Conservation (phyloP, 2,888 invertebrate species). For the Copidosoma aretas region DNA sequence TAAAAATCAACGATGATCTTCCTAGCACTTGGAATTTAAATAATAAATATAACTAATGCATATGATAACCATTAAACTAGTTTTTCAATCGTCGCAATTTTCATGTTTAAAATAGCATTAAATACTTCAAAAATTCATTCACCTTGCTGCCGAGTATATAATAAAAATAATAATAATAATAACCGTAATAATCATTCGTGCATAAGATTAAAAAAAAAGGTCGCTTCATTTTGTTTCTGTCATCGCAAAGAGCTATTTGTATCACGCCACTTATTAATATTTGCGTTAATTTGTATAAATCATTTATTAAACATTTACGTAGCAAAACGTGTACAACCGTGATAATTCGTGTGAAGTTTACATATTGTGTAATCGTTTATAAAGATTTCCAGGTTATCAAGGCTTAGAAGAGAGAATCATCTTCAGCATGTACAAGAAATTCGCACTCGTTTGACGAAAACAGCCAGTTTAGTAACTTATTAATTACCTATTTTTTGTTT, state of each 20-base stretch:
- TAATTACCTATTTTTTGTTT: not conserved
- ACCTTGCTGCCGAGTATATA: too few species aligned
- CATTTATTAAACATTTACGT: slow-evolving; percentile 22
- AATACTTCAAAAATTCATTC: too few species aligned
- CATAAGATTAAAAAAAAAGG: slow-evolving; percentile 23
- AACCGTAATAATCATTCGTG: slow-evolving; percentile 32
- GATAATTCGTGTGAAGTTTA: slow-evolving; percentile 28
- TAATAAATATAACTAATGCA: slow-evolving; percentile 44
- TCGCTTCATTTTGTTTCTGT: slow-evolving; percentile 20
- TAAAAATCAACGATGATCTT: slow-evolving; percentile 51
- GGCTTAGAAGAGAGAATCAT: slow-evolving; percentile 38
- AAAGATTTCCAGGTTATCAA: slow-evolving; percentile 26
- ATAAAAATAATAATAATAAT: too few species aligned
- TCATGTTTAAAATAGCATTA: too few species aligned
- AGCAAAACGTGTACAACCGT: slow-evolving; percentile 36
- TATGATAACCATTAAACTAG: too few species aligned
- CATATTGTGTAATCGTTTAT: slow-evolving; percentile 17
- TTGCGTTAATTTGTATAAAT: slow-evolving; percentile 25
- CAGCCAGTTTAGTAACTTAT: slow-evolving; percentile 8
- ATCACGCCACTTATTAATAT: slow-evolving; percentile 29
- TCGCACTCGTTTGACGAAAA: not conserved
- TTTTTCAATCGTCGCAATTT: too few species aligned
- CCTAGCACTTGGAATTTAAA: slow-evolving; percentile 42
- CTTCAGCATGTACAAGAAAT: slow-evolving; percentile 4
- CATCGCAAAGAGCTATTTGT: slow-evolving; percentile 16